Base-by-base conservation (phyloP, 2,888 invertebrate genomes). In the Coelopa pilipes region DNA sequence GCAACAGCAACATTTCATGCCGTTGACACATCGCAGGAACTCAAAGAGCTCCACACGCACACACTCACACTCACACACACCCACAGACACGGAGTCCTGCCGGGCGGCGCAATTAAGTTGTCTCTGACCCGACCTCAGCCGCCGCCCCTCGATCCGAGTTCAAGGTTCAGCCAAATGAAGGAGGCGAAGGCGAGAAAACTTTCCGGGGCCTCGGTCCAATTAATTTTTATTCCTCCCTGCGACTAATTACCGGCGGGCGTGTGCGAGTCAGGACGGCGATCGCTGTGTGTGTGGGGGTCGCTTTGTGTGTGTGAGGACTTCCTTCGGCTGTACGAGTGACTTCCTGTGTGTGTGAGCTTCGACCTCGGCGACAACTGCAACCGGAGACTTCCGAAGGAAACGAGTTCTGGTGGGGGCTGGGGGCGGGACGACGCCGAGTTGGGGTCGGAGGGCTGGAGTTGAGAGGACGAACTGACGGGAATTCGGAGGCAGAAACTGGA, bases 1-100 rank as follows among this genome's bases (percentile, higher is more conserved):
- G 63, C 65, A 59, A 65, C 65, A 69, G 59, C 62, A 19, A 53
- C 73, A 73, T 69, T 63, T 71, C 12, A 45, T 71, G 57, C 47
- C n/a, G 24, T 53, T 65, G 55, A 71, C 55, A 71, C 63, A 55
- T 65, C 53, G 15, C 70, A 69, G 45, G 46, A 45, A 66, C 12
- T 17, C 60, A 47, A 70, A 19, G 47, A 53, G 4, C 2, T 50
- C 10, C 1, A 21, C 15, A 24, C 21, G 24, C 0, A 68, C 24
- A 59, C 47, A 59, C 1, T 5, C 46, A 47, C 49, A 55, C 7
- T 2, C 13, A 34, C 10, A 57, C 12, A 55, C 2, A 45, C 10
- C 3, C 15, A 53, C n/a, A 53, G 13, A 53, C 10, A 9, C 10
- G 10, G 53, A 15, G 53, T 53, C 13, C 34, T 34, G 34, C 34